Conservation (phyloP, 2,888 invertebrate genomes). For the Heliconius charithonia region DNA sequence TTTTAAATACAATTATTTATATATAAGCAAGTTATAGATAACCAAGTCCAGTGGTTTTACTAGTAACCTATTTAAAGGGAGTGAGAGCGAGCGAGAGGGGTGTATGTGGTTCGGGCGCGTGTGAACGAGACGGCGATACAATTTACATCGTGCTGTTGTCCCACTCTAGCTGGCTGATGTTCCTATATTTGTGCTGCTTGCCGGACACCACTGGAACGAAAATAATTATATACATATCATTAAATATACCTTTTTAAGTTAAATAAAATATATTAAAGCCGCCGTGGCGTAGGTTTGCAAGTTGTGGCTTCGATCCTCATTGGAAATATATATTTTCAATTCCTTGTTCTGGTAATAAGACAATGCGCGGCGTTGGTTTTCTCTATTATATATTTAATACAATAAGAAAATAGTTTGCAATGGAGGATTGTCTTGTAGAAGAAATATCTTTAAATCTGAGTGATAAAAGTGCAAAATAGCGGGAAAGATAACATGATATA, state of each 20-base stretch:
- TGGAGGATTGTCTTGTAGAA: no score
- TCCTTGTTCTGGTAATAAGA: no score
- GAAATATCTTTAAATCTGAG: no score
- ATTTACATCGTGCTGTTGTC: slow-evolving; percentile 90
- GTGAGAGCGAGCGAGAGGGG: slow-evolving; percentile 51
- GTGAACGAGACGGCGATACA: slow-evolving; percentile 44
- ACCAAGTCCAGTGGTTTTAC: slow-evolving; percentile 26
- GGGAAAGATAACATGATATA: no score
- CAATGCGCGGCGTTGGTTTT: no score
- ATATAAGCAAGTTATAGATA: slow-evolving; percentile 16
- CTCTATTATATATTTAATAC: no score
- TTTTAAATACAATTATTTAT: slow-evolving; percentile 1
- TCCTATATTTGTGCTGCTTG: slow-evolving; percentile 86
- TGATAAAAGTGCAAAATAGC: no score
- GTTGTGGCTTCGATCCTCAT: no score
- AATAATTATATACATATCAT: background rate
- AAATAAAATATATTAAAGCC: no score
- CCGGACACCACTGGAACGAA: slow-evolving; percentile 70
- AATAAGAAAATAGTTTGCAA: no score
- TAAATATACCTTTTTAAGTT: background rate
- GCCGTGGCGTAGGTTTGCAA: no score
- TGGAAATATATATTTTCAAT: no score
- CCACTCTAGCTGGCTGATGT: slow-evolving; percentile 91
- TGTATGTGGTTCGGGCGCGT: slow-evolving; percentile 42
- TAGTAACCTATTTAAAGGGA: slow-evolving; percentile 30